Conservation (phyloP, 2,797 vertebrate species). For the Spinibarbus caldwelli region DNA sequence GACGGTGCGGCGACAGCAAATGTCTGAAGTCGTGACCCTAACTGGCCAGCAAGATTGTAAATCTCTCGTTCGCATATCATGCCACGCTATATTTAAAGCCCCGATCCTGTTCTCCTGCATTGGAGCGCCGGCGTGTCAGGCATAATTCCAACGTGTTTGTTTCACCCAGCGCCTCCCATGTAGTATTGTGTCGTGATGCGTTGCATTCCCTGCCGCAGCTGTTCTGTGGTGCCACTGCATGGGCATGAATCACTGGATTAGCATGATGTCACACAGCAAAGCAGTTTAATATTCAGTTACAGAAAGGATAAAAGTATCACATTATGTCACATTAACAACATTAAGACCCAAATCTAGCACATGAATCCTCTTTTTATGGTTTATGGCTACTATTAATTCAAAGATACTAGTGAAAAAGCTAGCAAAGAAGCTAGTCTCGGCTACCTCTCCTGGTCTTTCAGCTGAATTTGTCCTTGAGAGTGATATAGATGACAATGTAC, state of each 20-base stretch:
- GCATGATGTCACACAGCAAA: slow-evolving; percentile 22
- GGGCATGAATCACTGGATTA: slow-evolving; percentile 15
- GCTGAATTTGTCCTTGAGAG: slow-evolving; percentile 72
- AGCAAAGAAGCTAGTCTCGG: not conserved
- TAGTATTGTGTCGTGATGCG: slow-evolving; percentile 1
- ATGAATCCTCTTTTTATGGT: not conserved
- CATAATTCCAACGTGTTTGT: slow-evolving; percentile 30
- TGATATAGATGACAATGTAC: slow-evolving; percentile 69
- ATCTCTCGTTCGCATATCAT: slow-evolving; percentile 36
- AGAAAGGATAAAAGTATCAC: slow-evolving; percentile 38
- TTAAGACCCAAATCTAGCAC: slow-evolving; percentile 10
- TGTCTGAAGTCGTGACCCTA: slow-evolving; percentile 13
- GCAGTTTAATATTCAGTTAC: slow-evolving; percentile 24
- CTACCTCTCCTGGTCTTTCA: slow-evolving; percentile 42
- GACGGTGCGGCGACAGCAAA: slow-evolving; percentile 39
- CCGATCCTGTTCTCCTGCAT: slow-evolving; percentile 51
- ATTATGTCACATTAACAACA: slow-evolving; percentile 5
- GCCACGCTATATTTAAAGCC: slow-evolving; percentile 54
- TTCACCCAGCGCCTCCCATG: not conserved
- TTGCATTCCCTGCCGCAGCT: slow-evolving; percentile 54
- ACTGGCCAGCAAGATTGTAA: slow-evolving; percentile 5
- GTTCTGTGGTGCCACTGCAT: slow-evolving; percentile 35
- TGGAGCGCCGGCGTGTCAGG: slow-evolving; percentile 16
- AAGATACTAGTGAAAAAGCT: not conserved
- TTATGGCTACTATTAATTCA: not conserved